A percentile compares a stretch with the other conserved stretches of the same genome.
These are phyloP conservation scores for Suricata suricatta DNA, from an alignment of 2,113 vertebrate species.

Conservation along the genomic window DNA sequence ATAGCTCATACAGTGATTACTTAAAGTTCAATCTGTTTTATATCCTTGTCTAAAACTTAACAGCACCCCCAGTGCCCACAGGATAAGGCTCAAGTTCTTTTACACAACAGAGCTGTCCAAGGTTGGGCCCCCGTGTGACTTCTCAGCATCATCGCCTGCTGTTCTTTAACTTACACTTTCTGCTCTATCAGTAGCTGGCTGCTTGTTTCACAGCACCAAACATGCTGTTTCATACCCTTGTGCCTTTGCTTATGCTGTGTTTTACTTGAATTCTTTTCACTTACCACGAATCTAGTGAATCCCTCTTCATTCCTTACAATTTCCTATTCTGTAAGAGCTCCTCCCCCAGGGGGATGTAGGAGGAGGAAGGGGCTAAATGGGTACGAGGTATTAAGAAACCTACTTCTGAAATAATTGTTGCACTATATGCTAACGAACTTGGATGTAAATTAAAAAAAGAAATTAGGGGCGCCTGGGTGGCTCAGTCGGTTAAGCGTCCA, in stretches of 20 bases:
- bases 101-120: neutral
- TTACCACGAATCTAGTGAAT: neutral
- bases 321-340: neutral
- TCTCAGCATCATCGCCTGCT: neutral
- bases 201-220: neutral
- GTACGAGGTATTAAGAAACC: no score
- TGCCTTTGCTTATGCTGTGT: neutral
- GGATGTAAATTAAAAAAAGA: no score
- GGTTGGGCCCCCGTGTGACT: neutral
- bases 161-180: neutral
- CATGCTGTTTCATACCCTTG: neutral
- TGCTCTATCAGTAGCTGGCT: neutral
- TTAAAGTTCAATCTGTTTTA: slow-evolving; percentile 40
- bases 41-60: neutral
- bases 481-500: no score
- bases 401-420: no score
- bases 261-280: slow-evolving; percentile 14
- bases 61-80: neutral
- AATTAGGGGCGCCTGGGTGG: no score
- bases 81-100: neutral
- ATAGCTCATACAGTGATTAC: neutral
- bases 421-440: no score
- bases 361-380: no score
- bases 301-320: neutral
- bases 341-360: neutral